These are phyloP conservation scores for Acipenser transmontanus DNA, from an alignment of 2,797 vertebrate genomes.

Conservation along the genomic window DNA sequence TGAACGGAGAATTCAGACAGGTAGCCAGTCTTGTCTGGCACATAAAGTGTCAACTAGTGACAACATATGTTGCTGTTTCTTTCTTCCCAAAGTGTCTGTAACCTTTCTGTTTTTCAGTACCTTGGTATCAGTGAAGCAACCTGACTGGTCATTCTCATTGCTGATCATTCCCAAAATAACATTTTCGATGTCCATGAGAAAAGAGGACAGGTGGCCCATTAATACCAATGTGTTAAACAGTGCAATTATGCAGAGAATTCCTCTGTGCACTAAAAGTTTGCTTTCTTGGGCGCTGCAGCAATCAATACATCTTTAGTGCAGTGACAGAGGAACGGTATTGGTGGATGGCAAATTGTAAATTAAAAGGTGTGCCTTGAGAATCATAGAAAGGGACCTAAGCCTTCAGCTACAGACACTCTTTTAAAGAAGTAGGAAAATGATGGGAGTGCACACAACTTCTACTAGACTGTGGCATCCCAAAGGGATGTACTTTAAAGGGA, in stretches of 20 bases:
- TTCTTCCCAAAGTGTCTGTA: not conserved
- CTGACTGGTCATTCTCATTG: not conserved
- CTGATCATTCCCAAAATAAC: not conserved
- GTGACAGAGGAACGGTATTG: conserved; percentile 21
- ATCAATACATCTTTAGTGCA: conserved; percentile 19
- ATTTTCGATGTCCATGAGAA: not conserved
- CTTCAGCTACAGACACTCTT: too few relatives aligned
- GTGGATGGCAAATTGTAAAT: conserved; percentile 14
- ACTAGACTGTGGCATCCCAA: too few relatives aligned
- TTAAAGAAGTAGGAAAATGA: not conserved
- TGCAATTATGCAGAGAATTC: conserved; percentile 26
- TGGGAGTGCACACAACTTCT: not conserved
- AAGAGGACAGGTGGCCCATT: conserved; percentile 1
- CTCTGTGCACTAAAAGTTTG: conserved; percentile 18
- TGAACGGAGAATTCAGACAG: too few relatives aligned
- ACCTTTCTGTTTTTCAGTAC: not conserved
- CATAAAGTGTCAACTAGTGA: not conserved
- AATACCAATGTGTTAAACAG: conserved; percentile 25
- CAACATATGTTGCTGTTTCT: not conserved
- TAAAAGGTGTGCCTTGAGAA: conserved; percentile 16
- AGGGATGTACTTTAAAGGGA: too few relatives aligned
- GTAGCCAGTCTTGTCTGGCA: not conserved
- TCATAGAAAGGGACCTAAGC: conserved; percentile 7
- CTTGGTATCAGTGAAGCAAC: not conserved
- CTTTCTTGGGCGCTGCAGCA: conserved; percentile 22